Conservation (phyloP, 2,797 vertebrate species). For the Gobionotothen gibberifrons region DNA sequence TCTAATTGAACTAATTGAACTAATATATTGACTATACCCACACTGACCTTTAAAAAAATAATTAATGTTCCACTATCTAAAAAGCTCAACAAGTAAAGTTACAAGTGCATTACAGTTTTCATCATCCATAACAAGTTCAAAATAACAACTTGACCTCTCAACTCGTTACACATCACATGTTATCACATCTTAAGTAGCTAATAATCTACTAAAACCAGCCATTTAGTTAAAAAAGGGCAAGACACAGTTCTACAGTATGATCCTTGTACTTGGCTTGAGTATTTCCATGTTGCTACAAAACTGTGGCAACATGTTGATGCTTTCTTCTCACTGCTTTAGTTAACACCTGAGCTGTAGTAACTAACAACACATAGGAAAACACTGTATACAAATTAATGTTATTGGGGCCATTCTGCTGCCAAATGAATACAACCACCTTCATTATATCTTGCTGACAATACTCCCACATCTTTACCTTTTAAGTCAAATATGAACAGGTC, state of each 20-base stretch:
- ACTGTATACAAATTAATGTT: not conserved
- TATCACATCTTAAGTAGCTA: slow-evolving; percentile 7
- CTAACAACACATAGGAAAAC: not conserved
- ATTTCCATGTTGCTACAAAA: not conserved
- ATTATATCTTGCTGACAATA: not conserved
- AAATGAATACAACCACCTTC: not conserved
- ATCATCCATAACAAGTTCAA: slow-evolving; percentile 1
- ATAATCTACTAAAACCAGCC: not conserved
- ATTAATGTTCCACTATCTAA: not conserved
- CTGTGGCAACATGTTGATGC: not conserved
- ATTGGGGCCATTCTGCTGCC: not conserved
- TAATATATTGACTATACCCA: not conserved
- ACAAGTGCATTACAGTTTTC: slow-evolving; percentile 24
- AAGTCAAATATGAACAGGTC: not conserved
- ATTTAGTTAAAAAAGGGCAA: slow-evolving; percentile 1
- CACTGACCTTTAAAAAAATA: not conserved
- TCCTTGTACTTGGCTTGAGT: not conserved
- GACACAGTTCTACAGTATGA: slow-evolving; percentile 2
- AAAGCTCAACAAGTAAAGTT: slow-evolving; percentile 7
- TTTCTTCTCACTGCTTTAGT: not conserved
- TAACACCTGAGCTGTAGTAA: not conserved
- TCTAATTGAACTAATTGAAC: too few species aligned
- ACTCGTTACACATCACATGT: slow-evolving; percentile 1
- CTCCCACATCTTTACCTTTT: not conserved
- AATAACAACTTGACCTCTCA: slow-evolving; percentile 13